A percentile compares a stretch with the other conserved stretches of the same genome.
phyloP scores from a whole-genome alignment of 2,888 invertebrate species.

The Endotricha flammealis region DNA sequence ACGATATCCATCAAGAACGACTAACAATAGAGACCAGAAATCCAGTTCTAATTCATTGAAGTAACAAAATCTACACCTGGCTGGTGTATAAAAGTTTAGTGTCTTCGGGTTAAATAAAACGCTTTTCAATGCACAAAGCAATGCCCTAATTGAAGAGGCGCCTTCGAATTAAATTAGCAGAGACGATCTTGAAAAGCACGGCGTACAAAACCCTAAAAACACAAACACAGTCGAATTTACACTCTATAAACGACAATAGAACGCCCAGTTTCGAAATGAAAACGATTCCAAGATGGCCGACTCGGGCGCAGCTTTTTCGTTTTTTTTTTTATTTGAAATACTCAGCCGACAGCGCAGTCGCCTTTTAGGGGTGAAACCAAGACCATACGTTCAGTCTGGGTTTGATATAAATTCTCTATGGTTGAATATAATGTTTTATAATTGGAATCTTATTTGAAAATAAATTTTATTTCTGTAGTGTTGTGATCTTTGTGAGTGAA shows the following conservation, averaged over 20 bases:
- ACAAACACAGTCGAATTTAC: constrained; percentile 18
- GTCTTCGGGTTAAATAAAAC: no score
- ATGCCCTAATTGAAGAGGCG: constrained; percentile 39
- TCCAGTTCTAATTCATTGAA: no score
- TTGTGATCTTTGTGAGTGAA: no score
- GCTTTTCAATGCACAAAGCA: constrained; percentile 28
- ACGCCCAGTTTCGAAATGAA: constrained; percentile 20
- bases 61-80: no score
- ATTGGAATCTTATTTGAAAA: no score
- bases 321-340: constrained; percentile 65
- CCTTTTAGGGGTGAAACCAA: constrained; percentile 40
- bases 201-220: constrained; percentile 20
- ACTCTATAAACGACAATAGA: constrained; percentile 20
- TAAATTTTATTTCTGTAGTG: no score
- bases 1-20: no score
- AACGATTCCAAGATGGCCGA: constrained; percentile 47
- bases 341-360: constrained; percentile 41
- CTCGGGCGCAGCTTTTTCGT: constrained; percentile 48
- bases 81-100: no score
- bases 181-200: constrained; percentile 31
- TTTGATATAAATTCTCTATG: no score
- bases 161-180: constrained; percentile 43
- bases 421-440: no score
- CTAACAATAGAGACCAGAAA: no score
- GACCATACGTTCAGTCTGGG: no score